Percentiles rank a stretch among this genome's conserved stretches.
Evolutionary conservation across 2,888 invertebrate species (phyloP).

Genomic region (Cheilosia vernalis): DNA sequence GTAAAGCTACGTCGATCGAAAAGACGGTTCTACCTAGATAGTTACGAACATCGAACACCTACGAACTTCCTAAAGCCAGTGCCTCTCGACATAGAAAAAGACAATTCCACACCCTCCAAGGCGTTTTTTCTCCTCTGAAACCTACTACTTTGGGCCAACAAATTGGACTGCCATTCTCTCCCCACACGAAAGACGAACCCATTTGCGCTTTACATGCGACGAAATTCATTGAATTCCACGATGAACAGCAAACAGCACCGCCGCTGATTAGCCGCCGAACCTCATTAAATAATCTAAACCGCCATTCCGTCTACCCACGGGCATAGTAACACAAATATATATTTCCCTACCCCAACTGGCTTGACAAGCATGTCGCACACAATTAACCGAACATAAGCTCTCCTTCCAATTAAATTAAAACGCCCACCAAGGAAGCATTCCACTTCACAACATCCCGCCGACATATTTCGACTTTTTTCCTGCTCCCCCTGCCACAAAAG

Average conservation of each 20-base stretch:
- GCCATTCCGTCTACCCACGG: conserved; percentile 14
- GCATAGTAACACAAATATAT: background rate
- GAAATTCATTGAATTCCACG: conserved; percentile 47
- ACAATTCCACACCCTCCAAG: too few relatives aligned
- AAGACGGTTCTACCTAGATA: too few relatives aligned
- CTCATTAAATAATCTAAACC: conserved; percentile 34
- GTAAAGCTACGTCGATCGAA: too few relatives aligned
- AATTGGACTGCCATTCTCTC: too few relatives aligned
- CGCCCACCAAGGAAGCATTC: conserved; percentile 68
- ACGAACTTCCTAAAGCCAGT: too few relatives aligned
- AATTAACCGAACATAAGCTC: conserved; percentile 70
- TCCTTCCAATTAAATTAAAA: conserved; percentile 62
- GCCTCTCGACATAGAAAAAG: too few relatives aligned
- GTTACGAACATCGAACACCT: too few relatives aligned
- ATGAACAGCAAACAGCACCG: conserved; percentile 4
- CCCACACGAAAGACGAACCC: conserved; percentile 1
- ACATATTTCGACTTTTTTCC: conserved; percentile 29
- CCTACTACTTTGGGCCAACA: too few relatives aligned
- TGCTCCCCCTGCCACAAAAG: background rate
- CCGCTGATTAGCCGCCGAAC: conserved; percentile 43
- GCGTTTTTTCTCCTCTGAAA: too few relatives aligned
- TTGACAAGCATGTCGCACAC: conserved; percentile 69
- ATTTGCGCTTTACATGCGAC: background rate
- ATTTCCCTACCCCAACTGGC: conserved; percentile 14
- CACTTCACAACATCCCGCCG: conserved; percentile 31